A percentile compares a stretch with the other conserved stretches of the same genome.
Conservation (phyloP, 2,797 vertebrate species). For the Picus viridis region DNA sequence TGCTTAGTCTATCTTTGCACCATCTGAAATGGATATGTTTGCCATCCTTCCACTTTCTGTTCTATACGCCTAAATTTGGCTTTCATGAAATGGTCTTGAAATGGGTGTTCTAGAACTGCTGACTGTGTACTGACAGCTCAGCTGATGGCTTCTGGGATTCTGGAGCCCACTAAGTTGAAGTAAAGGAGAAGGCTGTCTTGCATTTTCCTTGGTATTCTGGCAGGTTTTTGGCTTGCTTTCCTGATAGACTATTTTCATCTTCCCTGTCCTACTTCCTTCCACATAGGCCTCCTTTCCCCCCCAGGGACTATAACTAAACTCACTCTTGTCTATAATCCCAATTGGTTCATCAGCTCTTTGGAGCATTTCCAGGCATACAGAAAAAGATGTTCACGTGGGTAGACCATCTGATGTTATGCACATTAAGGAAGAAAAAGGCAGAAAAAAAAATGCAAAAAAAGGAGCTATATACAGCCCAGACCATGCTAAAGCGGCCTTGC, state of each 20-base stretch:
- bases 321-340: constrained; percentile 42
- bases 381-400: constrained; percentile 42
- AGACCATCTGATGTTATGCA: constrained; percentile 41
- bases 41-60: neutral
- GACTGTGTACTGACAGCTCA: constrained; percentile 49
- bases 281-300: constrained; percentile 38
- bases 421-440: neutral
- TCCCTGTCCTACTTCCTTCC: constrained; percentile 62
- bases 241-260: constrained; percentile 66
- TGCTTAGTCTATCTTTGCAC: neutral
- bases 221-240: constrained; percentile 59
- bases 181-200: constrained; percentile 27
- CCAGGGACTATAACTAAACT: constrained; percentile 45
- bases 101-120: constrained; percentile 45
- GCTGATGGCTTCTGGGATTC: constrained; percentile 40
- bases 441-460: neutral
- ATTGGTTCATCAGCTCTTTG: constrained; percentile 55
- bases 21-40: neutral
- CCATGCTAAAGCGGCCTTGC: neutral
- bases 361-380: constrained; percentile 52
- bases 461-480: neutral
- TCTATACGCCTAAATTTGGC: neutral
- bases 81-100: neutral
- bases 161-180: constrained; percentile 13
- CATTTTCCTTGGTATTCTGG: neutral